Conservation (phyloP, 2,888 invertebrate species). For the Adelphocoris suturalis region DNA sequence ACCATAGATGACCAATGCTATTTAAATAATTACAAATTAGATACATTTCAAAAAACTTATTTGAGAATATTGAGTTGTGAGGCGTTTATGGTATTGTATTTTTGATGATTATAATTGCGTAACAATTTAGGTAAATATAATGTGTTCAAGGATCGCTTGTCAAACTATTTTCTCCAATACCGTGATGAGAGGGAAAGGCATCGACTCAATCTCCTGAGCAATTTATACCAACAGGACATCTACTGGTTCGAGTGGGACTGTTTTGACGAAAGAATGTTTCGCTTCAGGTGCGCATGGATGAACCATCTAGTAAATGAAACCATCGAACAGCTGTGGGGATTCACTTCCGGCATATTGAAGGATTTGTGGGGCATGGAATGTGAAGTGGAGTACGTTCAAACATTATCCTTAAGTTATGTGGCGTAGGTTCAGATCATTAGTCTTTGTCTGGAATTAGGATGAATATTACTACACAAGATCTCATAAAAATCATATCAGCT, state of each 20-base stretch:
- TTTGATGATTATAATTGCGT: too few relatives aligned
- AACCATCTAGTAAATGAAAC: constrained; percentile 44
- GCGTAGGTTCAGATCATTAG: too few relatives aligned
- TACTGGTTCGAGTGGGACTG: constrained; percentile 55
- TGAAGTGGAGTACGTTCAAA: constrained; percentile 54
- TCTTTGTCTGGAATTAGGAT: too few relatives aligned
- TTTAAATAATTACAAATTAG: too few relatives aligned
- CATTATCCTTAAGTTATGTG: too few relatives aligned
- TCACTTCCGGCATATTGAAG: constrained; percentile 11
- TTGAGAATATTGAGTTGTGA: too few relatives aligned
- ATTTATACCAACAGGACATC: constrained; percentile 42
- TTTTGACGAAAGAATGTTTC: constrained; percentile 54
- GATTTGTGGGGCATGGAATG: constrained; percentile 53
- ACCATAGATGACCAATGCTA: too few relatives aligned
- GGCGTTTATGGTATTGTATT: too few relatives aligned
- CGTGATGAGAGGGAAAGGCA: constrained; percentile 55
- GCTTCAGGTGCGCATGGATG: constrained; percentile 48
- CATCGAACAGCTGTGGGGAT: constrained; percentile 31
- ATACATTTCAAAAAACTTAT: too few relatives aligned
- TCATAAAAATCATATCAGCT: too few relatives aligned
- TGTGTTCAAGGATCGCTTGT: constrained; percentile 48
- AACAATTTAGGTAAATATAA: too few relatives aligned
- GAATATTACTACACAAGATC: too few relatives aligned
- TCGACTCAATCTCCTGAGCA: constrained; percentile 35
- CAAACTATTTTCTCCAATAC: background rate